phyloP scores from a whole-genome alignment of 2,888 invertebrate species.

The Pelosia muscerda region DNA sequence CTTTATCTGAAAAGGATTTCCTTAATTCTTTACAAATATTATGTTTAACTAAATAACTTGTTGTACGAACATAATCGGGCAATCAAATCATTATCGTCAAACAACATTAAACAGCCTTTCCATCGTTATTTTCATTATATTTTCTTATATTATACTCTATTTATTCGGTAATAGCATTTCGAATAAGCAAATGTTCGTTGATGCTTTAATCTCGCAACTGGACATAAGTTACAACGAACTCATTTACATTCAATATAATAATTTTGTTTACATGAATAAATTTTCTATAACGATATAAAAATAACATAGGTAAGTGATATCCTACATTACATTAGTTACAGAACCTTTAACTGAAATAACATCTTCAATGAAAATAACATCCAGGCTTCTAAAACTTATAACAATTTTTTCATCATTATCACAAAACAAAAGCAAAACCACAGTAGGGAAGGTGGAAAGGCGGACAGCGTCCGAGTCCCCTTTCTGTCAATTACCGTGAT shows the following conservation, averaged over 20 bases:
- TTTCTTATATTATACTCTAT: conserved; percentile 50
- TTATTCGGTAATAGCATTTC: conserved; percentile 45
- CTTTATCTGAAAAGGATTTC: conserved; percentile 45
- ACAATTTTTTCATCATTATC: conserved; percentile 62
- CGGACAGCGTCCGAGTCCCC: conserved; percentile 71
- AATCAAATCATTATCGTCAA: conserved; percentile 56
- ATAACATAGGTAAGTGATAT: neutral
- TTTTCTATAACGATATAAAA: neutral
- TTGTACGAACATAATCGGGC: conserved; percentile 47
- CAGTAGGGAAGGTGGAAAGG: conserved; percentile 59
- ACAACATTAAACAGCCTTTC: conserved; percentile 54
- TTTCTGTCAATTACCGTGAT: conserved; percentile 85
- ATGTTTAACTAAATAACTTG: conserved; percentile 44
- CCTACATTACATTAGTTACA: neutral
- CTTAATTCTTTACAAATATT: conserved; percentile 48
- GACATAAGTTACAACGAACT: neutral
- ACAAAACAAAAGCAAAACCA: conserved; percentile 64
- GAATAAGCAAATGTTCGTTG: conserved; percentile 30
- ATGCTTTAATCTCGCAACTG: conserved; percentile 8
- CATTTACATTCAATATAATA: too few relatives aligned
- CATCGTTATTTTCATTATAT: conserved; percentile 52
- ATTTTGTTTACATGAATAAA: neutral
- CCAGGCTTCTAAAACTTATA: conserved; percentile 37
- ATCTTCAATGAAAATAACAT: neutral
- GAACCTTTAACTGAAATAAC: neutral